Base-by-base conservation (phyloP, 2,797 vertebrate genomes). In the Macropodus opercularis region DNA sequence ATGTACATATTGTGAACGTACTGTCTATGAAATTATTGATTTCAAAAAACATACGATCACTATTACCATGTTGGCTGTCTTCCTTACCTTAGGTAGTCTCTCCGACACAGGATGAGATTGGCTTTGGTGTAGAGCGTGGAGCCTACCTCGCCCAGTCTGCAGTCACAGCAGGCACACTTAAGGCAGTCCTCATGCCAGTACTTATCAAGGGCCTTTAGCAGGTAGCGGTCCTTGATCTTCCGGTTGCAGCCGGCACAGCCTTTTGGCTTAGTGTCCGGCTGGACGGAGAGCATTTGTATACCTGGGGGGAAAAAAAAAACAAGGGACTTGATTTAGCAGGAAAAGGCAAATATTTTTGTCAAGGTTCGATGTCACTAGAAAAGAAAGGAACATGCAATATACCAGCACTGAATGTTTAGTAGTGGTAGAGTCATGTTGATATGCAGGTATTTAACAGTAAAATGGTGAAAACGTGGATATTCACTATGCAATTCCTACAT, bases 261-360 rank as follows among this genome's bases (percentile, higher is more conserved):
- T 94, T 98, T 98, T 87, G 96, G 96, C 94, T 98, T 98, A 92
- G 95, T 95, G 96, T 98, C 96, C 94, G 97, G 96, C 96, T 98
- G 97, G 91, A 98, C 97, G 92, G 96, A 98, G 93, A 99, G 96
- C 97, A 99, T 99, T 95, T 98, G 97, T 96, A 98, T 98, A 95
- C 96, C 97, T 99, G 90, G 62, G 39, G 61, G 75, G 53, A 18
- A 39, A 21, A 49, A 8, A 81, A 9, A 48, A 24, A 50, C 3
- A 18, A n/a, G n/a, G n/a, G n/a, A n/a, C n/a, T n/a, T n/a, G n/a
- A n/a, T n/a, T n/a, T n/a, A n/a, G n/a, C n/a, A n/a, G n/a, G n/a
- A n/a, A n/a, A n/a, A n/a, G n/a, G n/a, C n/a, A n/a, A n/a, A n/a
- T n/a, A n/a, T n/a, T n/a, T n/a, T n/a, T n/a, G n/a, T n/a, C n/a